Conservation (phyloP, 2,113 vertebrate genomes). For the Python bivittatus region DNA sequence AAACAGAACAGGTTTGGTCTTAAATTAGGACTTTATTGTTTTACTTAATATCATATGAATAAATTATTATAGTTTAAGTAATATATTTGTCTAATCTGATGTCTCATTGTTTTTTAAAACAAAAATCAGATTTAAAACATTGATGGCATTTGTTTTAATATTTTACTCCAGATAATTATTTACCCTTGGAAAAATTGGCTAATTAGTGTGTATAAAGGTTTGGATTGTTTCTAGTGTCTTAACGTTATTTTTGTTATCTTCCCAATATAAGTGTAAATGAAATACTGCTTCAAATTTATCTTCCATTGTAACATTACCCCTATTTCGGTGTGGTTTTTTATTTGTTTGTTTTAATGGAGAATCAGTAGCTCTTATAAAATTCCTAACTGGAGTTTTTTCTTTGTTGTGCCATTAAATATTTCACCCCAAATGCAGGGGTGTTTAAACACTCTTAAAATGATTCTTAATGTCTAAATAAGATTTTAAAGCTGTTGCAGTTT, state of each 20-base stretch:
- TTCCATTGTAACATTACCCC: constrained; percentile 53
- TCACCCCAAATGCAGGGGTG: constrained; percentile 49
- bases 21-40: background rate
- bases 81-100: constrained; percentile 44
- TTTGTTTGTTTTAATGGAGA: constrained; percentile 11
- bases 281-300: constrained; percentile 68
- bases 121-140: constrained; percentile 51
- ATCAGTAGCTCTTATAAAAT: constrained; percentile 52
- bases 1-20: background rate
- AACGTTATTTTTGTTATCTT: constrained; percentile 72
- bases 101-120: constrained; percentile 22
- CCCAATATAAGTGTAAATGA: constrained; percentile 63
- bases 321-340: background rate
- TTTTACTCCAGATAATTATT: constrained; percentile 41
- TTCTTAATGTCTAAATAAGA: constrained; percentile 59
- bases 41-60: background rate
- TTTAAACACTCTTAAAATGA: constrained; percentile 46
- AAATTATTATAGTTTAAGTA: constrained; percentile 50
- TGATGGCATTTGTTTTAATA: constrained; percentile 30
- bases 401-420: constrained; percentile 59
- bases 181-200: constrained; percentile 32
- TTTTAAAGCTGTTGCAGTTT: constrained; percentile 47
- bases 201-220: constrained; percentile 39
- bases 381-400: constrained; percentile 55
- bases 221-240: constrained; percentile 61